A percentile compares a stretch with the other conserved stretches of the same genome.
These are phyloP conservation scores for human (Homo sapiens) DNA, from an alignment of 2,113 vertebrate species.

Conservation along the genomic window GRCh38 chr2:58537501-58538000, in stretches of 20 bases:
- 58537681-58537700: neutral
- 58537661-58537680: too few species aligned
- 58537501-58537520: too few species aligned
- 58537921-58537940: neutral
- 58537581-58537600: too few species aligned
- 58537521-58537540: too few species aligned
- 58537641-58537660: too few species aligned
- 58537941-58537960: neutral
- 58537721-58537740: constrained; percentile 2
- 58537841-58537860: neutral
- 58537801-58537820: constrained; percentile 2
- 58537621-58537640: too few species aligned
- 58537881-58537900: neutral
- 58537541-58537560: too few species aligned
- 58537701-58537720: neutral
- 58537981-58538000: neutral
- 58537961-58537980: neutral
- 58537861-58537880: neutral
- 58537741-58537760: neutral
- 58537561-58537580: too few species aligned
- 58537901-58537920: neutral
- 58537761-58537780: neutral
- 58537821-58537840: neutral
- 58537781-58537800: neutral
- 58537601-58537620: too few species aligned